Conservation (phyloP, 1,140 invertebrate species). For the Drosophila bocqueti region DNA sequence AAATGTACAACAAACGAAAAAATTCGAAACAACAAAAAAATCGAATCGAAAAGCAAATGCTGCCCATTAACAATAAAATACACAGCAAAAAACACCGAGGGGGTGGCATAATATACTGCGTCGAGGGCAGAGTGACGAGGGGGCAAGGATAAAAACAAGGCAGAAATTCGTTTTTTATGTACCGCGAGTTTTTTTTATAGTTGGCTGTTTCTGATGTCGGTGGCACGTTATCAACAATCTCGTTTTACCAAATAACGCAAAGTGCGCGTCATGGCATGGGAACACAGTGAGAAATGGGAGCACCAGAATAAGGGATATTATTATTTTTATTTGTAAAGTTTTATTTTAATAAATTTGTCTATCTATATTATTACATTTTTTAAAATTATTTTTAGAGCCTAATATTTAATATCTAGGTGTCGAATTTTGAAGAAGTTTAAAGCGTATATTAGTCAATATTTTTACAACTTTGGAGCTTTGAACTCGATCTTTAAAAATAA, state of each 20-base stretch:
- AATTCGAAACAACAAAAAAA: constrained; percentile 47
- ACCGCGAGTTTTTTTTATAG: constrained; percentile 58
- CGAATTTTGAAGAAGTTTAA: background rate
- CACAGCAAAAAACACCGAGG: constrained; percentile 41
- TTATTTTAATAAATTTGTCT: background rate
- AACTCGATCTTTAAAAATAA: background rate
- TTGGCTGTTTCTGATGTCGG: constrained; percentile 53
- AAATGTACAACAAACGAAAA: constrained; percentile 62
- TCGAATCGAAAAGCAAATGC: constrained; percentile 64
- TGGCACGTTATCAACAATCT: constrained; percentile 81
- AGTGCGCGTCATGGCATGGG: constrained; percentile 64
- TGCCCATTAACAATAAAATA: constrained; percentile 77
- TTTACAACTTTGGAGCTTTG: background rate
- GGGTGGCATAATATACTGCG: constrained; percentile 29
- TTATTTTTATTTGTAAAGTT: background rate
- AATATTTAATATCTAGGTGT: background rate
- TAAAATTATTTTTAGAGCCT: background rate
- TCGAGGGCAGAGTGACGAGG: background rate
- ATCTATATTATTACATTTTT: background rate
- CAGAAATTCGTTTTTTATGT: constrained; percentile 66
- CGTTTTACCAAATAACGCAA: constrained; percentile 82
- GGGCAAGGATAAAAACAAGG: constrained; percentile 41
- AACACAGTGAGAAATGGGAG: constrained; percentile 8
- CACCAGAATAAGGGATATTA: background rate
- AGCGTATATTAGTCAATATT: background rate